Percentiles rank a stretch among this genome's conserved stretches.
phyloP scores from a whole-genome alignment of 1,140 invertebrate genomes.

The Teleopsis dalmanni region DNA sequence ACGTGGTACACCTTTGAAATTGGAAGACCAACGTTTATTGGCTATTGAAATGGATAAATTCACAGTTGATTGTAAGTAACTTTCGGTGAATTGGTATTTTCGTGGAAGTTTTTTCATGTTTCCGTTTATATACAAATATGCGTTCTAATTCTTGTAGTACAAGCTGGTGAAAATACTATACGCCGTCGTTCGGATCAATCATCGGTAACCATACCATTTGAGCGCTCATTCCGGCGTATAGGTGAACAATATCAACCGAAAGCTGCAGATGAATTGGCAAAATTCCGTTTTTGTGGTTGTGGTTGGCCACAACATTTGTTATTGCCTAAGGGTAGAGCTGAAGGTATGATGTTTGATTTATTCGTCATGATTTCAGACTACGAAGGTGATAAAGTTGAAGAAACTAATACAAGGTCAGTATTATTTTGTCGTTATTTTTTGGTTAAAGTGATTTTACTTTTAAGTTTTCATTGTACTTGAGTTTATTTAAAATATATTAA shows the following conservation, averaged over 20 bases:
- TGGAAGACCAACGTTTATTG: slow-evolving; percentile 49
- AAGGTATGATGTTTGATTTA: slow-evolving; percentile 43
- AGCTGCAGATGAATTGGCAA: slow-evolving; percentile 29
- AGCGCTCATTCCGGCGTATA: slow-evolving; percentile 56
- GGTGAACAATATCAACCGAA: slow-evolving; percentile 32
- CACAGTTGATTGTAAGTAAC: slow-evolving; percentile 44
- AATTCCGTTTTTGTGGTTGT: slow-evolving; percentile 50
- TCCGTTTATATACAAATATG: not conserved
- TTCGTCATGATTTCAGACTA: slow-evolving; percentile 50
- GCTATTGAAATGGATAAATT: slow-evolving; percentile 57
- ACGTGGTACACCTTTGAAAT: slow-evolving; percentile 44
- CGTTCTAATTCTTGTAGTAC: slow-evolving; percentile 41
- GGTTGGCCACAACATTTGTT: slow-evolving; percentile 51
- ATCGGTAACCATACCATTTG: slow-evolving; percentile 59
- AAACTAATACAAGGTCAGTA: slow-evolving; percentile 41
- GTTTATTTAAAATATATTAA: not conserved
- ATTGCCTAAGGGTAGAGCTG: slow-evolving; percentile 45
- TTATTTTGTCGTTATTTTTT: too few species aligned
- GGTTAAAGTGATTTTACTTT: too few species aligned
- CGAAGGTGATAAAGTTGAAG: slow-evolving; percentile 50
- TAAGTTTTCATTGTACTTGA: not conserved
- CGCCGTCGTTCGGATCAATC: slow-evolving; percentile 51
- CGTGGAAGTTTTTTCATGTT: not conserved
- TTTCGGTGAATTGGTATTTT: not conserved
- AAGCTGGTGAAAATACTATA: slow-evolving; percentile 51